Evolutionary conservation across 2,888 invertebrate genomes (phyloP).

Genomic region (Scaptomyza tumidula): DNA sequence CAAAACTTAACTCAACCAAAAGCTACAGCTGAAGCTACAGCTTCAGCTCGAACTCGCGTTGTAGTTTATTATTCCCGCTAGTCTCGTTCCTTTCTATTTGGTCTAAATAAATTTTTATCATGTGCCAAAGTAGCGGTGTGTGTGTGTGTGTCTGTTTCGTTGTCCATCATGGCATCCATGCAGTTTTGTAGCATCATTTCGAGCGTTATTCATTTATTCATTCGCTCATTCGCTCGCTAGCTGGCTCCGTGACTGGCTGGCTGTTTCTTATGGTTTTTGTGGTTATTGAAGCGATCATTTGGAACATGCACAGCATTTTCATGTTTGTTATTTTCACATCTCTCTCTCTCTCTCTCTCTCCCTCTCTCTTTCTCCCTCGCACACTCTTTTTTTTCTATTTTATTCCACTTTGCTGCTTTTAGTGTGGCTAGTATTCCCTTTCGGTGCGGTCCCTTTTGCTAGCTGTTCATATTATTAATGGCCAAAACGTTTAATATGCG

Average conservation of each 20-base stretch:
- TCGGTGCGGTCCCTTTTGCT: not conserved
- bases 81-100: slow-evolving; percentile 79
- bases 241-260: slow-evolving; percentile 14
- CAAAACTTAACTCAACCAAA: slow-evolving; percentile 42
- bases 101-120: slow-evolving; percentile 80
- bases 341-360: slow-evolving; percentile 5
- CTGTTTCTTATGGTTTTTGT: slow-evolving; percentile 80
- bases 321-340: slow-evolving; percentile 60
- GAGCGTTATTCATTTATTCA: slow-evolving; percentile 70
- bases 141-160: slow-evolving; percentile 15
- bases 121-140: slow-evolving; percentile 72
- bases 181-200: slow-evolving; percentile 50
- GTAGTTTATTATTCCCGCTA: slow-evolving; percentile 81
- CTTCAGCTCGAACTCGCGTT: slow-evolving; percentile 41
- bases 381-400: not conserved
- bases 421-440: slow-evolving; percentile 11
- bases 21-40: slow-evolving; percentile 3
- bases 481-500: slow-evolving; percentile 74
- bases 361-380: too few species aligned
- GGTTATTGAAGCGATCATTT: slow-evolving; percentile 82
- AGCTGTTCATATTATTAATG: slow-evolving; percentile 67
- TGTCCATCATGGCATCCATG: slow-evolving; percentile 60
- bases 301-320: slow-evolving; percentile 80
- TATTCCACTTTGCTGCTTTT: slow-evolving; percentile 25
- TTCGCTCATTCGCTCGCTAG: slow-evolving; percentile 22